These are phyloP conservation scores for Palythoa grandiflora DNA, from an alignment of 92 coral and sea anemone species.

Conservation along the genomic window DNA sequence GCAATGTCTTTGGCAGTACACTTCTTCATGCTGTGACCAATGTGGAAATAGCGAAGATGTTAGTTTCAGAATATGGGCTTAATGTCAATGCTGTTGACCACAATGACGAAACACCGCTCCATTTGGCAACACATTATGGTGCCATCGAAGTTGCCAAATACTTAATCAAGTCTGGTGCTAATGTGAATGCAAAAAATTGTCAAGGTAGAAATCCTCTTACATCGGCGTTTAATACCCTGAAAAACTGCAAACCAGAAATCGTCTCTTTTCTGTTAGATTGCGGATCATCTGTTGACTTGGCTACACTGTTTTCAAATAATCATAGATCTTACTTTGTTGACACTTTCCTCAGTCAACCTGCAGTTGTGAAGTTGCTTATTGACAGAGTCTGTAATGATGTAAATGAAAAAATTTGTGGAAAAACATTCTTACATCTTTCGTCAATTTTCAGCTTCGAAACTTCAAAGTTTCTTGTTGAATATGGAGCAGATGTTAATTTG, in stretches of 20 bases:
- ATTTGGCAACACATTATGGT: background rate
- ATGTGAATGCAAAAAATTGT: background rate
- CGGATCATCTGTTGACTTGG: background rate
- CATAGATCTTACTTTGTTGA: background rate
- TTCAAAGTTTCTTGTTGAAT: conserved; percentile 13
- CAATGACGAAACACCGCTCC: background rate
- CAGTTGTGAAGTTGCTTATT: conserved; percentile 4
- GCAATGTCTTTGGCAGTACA: background rate
- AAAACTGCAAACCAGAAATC: conserved; percentile 2
- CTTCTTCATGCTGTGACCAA: background rate
- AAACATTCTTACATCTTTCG: conserved; percentile 22
- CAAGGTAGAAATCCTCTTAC: background rate
- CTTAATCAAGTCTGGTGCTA: background rate
- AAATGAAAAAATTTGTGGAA: conserved; percentile 5
- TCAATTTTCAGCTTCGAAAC: conserved; percentile 9
- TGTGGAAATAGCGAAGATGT: background rate
- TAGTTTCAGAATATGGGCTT: background rate
- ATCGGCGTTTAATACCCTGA: background rate
- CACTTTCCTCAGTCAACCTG: background rate
- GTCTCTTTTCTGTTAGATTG: background rate
- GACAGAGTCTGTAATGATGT: background rate
- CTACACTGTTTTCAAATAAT: background rate
- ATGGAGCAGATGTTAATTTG: conserved; percentile 44
- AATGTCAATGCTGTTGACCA: background rate
- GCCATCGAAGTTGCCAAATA: background rate